Evolutionary conservation across 2,888 invertebrate genomes (phyloP), one percentile per base, ranked within the genome.

Genomic region (Mythimna albipuncta): DNA sequence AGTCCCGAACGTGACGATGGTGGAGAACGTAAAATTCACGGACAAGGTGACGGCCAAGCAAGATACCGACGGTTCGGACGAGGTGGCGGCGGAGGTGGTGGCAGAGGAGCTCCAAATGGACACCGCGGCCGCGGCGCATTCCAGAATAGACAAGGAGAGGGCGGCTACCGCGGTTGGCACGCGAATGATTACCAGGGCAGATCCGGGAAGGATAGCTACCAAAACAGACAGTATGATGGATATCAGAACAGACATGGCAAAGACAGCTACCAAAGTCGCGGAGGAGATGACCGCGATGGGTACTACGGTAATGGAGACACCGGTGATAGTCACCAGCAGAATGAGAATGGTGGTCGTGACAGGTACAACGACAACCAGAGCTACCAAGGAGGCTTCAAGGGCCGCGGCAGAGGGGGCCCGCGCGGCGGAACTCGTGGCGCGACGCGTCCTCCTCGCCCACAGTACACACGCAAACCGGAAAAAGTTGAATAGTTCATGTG

Each of bases 361-460:
- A 90, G 96, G 54, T 97, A 97, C 88, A 92, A 91, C 73, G 95
- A 93, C 82, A 89, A 93, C 74, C 96, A 96, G 86, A 94, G 94
- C 79, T 97, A 96, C 87, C 92, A 96, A 65, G 97, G 97, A 75
- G 97, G 97, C n/a, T 97, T 96, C 90, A 96, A 96, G 88, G 92
- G 96, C 76, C 96, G 97, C 89, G 96, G 97, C 77, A 91, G 96
- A 86, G 96, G 95, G 4, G 96, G 94, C 44, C 83, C 90, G 89
- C 93, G 92, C 90, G 92, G 94, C 85, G 79, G 90, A 81, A 32
- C 91, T 4, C 89, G 90, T 21, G 89, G 90, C 68, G 59, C 89
- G 68, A 44, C 92, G 78, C 79, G 92, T 77, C 73, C 95, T 86
- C 82, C 91, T 79, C 93, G 88, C 88, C 85, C 93, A 10, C 93